Evolutionary conservation across 2,113 vertebrate genomes (phyloP).

Genomic region (Caranx melampygus): DNA sequence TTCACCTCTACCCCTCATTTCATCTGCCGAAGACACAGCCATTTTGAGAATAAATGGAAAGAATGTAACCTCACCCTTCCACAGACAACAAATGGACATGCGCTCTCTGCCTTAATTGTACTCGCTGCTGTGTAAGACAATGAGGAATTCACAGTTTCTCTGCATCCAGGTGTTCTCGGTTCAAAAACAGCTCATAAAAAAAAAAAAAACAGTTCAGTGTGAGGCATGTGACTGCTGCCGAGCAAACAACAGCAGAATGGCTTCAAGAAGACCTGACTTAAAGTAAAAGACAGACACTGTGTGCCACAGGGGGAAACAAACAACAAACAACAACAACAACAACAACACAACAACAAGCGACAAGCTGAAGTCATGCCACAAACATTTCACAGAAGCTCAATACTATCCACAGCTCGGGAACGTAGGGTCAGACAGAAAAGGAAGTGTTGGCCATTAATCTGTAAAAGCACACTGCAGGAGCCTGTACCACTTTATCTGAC

Average conservation of each 20-base stretch:
- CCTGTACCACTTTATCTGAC: not conserved
- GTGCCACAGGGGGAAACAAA: constrained; percentile 55
- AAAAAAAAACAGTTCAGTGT: constrained; percentile 60
- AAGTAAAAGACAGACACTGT: constrained; percentile 59
- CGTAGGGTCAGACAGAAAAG: constrained; percentile 7
- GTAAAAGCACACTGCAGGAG: constrained; percentile 17
- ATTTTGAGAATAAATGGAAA: constrained; percentile 56
- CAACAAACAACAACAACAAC: not conserved
- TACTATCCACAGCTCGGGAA: constrained; percentile 34
- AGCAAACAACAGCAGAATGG: constrained; percentile 62
- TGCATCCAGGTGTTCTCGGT: constrained; percentile 76
- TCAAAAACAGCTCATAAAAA: constrained; percentile 74
- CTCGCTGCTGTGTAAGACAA: constrained; percentile 60
- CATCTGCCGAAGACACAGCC: constrained; percentile 35
- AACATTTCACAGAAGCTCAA: constrained; percentile 71
- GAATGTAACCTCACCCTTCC: constrained; percentile 53
- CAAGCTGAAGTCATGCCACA: constrained; percentile 75
- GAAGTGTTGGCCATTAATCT: constrained; percentile 13
- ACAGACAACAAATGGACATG: constrained; percentile 63
- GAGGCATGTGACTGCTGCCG: constrained; percentile 61
- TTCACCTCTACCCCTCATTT: constrained; percentile 19
- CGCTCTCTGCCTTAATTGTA: constrained; percentile 55
- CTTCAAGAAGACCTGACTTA: constrained; percentile 62
- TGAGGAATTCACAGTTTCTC: constrained; percentile 57
- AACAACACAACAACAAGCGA: not conserved